Evolutionary conservation across 2,113 vertebrate species (phyloP), one percentile per base, ranked within the genome.

Genomic region (Prochilodus magdalenae): DNA sequence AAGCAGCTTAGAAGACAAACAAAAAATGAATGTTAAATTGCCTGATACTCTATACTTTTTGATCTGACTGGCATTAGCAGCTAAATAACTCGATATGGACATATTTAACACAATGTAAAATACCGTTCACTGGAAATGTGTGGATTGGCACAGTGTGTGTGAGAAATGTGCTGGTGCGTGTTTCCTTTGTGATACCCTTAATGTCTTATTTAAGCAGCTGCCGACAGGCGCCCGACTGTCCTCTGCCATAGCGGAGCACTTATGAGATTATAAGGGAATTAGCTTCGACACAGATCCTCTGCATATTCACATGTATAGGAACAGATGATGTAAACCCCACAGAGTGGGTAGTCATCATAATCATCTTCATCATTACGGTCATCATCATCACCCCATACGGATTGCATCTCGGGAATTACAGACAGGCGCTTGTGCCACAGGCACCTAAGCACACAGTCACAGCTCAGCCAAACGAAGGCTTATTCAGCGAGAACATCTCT

Each of bases 231-330:
- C 40, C 77, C 86, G 85, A 84, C 86, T 80, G 87, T 87, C 86
- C 85, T 86, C 79, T 86, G 76, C 85, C 82, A 89, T 76, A 67
- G 57, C 60, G 73, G 86, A 86, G 86, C 84, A 89, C 87, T 93
- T 90, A 92, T 89, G 81, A 89, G 93, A 93, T 95, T 93, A 94
- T 91, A 89, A 51, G 82, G 91, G 92, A 92, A 92, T 94, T 93
- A 94, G 91, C 89, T 83, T 87, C 88, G 84, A 87, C 83, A 85
- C 81, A 83, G 86, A 86, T 86, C 77, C 76, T 86, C 82, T 86
- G 85, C 84, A 85, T 76, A 47, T 87, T 83, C 78, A 89, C 69
- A 78, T 65, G 69, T 80, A 83, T 80, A 84, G 77, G 83, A 57
- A 83, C 83, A 83, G 79, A 85, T 81, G 77, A 87, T 69, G 74